Evolutionary conservation across 2,888 invertebrate species (phyloP).

Genomic region (Rugalucina vietnamica): DNA sequence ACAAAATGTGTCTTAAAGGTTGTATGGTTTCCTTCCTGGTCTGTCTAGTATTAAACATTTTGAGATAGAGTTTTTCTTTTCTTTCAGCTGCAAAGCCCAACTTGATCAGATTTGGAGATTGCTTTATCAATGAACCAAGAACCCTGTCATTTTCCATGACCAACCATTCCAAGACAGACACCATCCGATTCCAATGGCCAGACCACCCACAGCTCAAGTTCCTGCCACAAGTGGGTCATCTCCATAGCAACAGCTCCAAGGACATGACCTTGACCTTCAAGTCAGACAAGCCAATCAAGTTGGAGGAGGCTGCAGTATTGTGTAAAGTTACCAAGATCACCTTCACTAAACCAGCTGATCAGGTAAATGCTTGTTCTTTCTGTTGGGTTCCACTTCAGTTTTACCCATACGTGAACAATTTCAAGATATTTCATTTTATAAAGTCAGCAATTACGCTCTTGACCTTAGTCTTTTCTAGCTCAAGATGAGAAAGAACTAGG

Average conservation of each 20-base stretch:
- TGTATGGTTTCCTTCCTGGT: no score
- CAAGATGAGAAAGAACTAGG: no score
- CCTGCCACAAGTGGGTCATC: conserved; percentile 84
- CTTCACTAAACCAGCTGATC: conserved; percentile 79
- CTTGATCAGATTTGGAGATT: conserved; percentile 83
- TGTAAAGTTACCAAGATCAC: conserved; percentile 82
- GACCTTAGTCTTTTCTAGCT: no score
- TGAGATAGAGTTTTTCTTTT: no score
- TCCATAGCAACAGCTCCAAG: conserved; percentile 84
- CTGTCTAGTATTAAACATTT: no score
- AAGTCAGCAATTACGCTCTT: no score
- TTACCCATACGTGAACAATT: no score
- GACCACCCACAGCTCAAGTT: conserved; percentile 84
- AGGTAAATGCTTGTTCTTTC: no score
- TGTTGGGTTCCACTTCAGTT: no score
- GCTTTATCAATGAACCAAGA: conserved; percentile 80
- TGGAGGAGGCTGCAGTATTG: conserved; percentile 74
- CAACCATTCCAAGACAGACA: conserved; percentile 82
- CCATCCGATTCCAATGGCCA: conserved; percentile 82
- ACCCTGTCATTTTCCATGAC: conserved; percentile 81
- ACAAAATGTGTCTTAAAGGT: no score
- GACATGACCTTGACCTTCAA: conserved; percentile 86
- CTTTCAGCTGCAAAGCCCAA: conserved; percentile 82
- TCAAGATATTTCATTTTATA: no score
- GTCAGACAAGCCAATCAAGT: conserved; percentile 82